These are phyloP conservation scores for Cheirogaleus medius DNA, from an alignment of 2,113 vertebrate genomes.

Conservation along the genomic window DNA sequence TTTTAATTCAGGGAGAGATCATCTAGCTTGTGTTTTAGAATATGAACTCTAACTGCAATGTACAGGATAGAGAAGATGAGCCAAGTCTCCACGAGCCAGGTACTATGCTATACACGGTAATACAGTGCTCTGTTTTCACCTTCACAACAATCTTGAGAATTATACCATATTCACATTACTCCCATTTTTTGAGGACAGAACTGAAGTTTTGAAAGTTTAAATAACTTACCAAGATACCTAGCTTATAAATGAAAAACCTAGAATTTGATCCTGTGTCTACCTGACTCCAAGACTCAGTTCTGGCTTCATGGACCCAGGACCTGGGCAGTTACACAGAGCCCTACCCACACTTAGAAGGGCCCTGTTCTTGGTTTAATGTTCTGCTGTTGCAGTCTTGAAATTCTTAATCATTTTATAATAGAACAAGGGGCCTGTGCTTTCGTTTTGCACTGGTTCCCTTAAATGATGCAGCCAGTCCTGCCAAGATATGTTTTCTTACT, in stretches of 20 bases:
- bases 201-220: conserved; percentile 1
- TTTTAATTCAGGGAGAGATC: background rate
- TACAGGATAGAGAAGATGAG: background rate
- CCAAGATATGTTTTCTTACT: background rate
- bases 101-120: background rate
- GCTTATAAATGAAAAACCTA: background rate
- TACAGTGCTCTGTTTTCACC: background rate
- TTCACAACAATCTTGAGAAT: background rate
- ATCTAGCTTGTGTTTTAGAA: background rate
- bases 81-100: background rate
- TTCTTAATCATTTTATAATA: background rate
- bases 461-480: background rate
- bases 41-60: background rate
- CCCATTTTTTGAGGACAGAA: background rate
- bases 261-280: background rate
- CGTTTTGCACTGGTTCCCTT: background rate
- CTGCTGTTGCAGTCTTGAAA: background rate
- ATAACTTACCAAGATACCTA: background rate
- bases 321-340: background rate
- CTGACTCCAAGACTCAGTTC: background rate
- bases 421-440: background rate
- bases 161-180: background rate
- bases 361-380: background rate
- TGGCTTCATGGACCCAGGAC: background rate
- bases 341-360: background rate